Conservation (phyloP, 1,140 invertebrate species). For the Drosophila aff. region DNA sequence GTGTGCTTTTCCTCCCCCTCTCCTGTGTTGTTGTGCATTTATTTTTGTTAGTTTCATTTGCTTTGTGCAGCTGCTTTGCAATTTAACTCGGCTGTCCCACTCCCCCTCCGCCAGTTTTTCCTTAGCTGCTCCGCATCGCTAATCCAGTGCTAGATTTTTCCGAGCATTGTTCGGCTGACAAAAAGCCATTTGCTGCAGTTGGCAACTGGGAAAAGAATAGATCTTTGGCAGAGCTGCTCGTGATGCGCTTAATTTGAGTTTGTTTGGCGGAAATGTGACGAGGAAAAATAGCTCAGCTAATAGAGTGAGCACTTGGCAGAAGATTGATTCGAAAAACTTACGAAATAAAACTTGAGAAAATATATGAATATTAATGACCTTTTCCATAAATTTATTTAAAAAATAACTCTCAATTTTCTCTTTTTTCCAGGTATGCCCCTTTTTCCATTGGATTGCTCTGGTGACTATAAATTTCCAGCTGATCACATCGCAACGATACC, state of each 20-base stretch:
- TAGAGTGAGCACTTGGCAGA: not conserved
- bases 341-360: not conserved
- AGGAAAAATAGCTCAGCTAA: conserved; percentile 25
- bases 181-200: conserved; percentile 62
- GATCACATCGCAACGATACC: conserved; percentile 6
- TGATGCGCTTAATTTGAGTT: conserved; percentile 75
- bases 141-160: conserved; percentile 76
- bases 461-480: conserved; percentile 37
- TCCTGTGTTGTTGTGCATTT: conserved; percentile 50
- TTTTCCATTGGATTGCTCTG: not conserved
- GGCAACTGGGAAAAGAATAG: conserved; percentile 38
- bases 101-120: not conserved
- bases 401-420: not conserved
- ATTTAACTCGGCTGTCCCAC: conserved; percentile 21
- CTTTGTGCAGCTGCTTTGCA: conserved; percentile 71
- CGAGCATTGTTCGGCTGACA: conserved; percentile 60
- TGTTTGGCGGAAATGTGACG: conserved; percentile 54
- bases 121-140: conserved; percentile 54
- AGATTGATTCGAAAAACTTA: not conserved
- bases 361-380: not conserved
- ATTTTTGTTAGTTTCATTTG: conserved; percentile 75
- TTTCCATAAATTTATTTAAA: not conserved
- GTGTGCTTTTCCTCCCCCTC: conserved; percentile 10
- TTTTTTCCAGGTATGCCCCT: conserved; percentile 21
- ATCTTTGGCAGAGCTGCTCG: conserved; percentile 35